Evolutionary conservation across 1,140 invertebrate species (phyloP).

Genomic region (Calliphora vicina): DNA sequence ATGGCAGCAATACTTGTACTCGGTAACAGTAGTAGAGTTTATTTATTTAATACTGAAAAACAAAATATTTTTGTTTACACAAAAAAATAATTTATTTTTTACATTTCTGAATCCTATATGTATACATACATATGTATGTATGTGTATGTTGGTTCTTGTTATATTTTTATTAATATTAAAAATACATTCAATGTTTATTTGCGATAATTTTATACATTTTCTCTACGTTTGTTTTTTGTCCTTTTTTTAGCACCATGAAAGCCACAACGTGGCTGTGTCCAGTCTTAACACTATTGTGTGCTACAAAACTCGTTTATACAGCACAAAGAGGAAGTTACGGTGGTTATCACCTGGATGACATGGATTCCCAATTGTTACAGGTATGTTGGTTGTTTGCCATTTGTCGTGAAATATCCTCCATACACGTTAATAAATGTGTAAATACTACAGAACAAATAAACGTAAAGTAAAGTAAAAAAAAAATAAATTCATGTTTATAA

Average conservation of each 20-base stretch:
- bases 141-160: not conserved
- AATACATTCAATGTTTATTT: not conserved
- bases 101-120: no score
- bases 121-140: not conserved
- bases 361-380: slow-evolving; percentile 53
- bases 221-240: slow-evolving; percentile 41
- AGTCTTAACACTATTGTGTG: slow-evolving; percentile 59
- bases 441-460: not conserved
- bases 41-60: not conserved
- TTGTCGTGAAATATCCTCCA: not conserved
- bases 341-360: slow-evolving; percentile 57
- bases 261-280: slow-evolving; percentile 61
- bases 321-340: slow-evolving; percentile 48
- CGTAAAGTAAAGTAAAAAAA: not conserved
- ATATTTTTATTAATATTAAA: not conserved
- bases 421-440: not conserved
- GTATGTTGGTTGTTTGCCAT: slow-evolving; percentile 45
- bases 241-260: slow-evolving; percentile 58
- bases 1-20: no score
- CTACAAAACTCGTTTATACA: slow-evolving; percentile 56
- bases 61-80: not conserved
- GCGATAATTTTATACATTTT: not conserved
- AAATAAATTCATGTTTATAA: not conserved
- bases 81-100: not conserved
- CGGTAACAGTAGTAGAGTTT: no score